Evolutionary conservation across 2,797 vertebrate genomes (phyloP).

Genomic region (Balearica regulorum): DNA sequence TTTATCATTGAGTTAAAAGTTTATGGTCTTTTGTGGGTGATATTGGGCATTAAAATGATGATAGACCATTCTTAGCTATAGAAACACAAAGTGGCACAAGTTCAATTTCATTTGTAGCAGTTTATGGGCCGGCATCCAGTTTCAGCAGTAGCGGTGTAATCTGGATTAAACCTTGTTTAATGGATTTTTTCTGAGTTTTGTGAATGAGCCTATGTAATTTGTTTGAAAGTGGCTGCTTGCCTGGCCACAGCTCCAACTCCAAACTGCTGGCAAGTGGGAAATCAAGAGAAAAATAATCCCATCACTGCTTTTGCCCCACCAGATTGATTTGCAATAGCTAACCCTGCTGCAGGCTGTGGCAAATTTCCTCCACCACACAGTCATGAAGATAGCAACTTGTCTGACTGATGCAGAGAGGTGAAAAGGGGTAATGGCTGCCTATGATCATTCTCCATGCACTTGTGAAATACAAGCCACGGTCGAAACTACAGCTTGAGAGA

Average conservation of each 20-base stretch:
- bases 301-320: neutral
- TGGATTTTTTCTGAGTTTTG: neutral
- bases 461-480: neutral
- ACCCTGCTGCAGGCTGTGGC: neutral
- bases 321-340: neutral
- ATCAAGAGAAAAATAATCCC: neutral
- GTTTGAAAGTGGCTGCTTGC: accelerated
- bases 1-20: neutral
- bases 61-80: neutral
- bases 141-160: neutral
- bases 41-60: neutral
- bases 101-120: neutral
- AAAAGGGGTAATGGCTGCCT: neutral
- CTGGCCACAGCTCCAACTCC: neutral
- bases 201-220: neutral
- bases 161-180: neutral
- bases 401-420: neutral
- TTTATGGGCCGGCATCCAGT: neutral
- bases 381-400: neutral
- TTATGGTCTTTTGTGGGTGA: neutral
- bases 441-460: neutral
- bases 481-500: neutral
- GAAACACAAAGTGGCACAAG: neutral
- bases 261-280: neutral
- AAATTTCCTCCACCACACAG: neutral